These are phyloP conservation scores for Lepilemur ruficaudatus DNA, from an alignment of 2,797 vertebrate genomes.

Conservation along the genomic window DNA sequence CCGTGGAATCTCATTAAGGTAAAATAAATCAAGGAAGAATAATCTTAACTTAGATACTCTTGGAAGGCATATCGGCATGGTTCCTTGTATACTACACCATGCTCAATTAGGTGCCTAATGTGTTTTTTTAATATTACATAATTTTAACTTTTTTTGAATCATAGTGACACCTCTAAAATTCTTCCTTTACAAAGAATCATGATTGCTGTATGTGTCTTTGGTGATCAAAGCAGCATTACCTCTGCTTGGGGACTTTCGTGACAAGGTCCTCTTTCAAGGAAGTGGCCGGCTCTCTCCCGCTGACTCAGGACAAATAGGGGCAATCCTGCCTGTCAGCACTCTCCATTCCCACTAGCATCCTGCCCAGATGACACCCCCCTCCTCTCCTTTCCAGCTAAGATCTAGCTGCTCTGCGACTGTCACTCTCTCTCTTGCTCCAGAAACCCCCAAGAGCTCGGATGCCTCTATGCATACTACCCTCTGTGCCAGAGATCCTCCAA, in stretches of 20 bases:
- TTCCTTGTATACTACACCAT: background rate
- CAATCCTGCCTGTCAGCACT: background rate
- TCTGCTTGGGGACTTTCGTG: background rate
- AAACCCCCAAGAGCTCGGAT: background rate
- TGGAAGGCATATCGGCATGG: background rate
- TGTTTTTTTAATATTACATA: background rate
- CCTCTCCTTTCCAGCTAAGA: background rate
- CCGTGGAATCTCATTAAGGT: slow-evolving; percentile 25
- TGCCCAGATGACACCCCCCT: background rate
- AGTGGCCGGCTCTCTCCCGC: background rate
- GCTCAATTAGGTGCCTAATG: slow-evolving; percentile 7
- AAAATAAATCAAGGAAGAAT: slow-evolving; percentile 47
- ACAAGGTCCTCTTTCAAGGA: background rate
- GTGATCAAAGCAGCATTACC: background rate
- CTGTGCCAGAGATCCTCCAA: background rate
- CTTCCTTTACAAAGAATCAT: slow-evolving; percentile 12
- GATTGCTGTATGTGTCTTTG: background rate
- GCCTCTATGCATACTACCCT: background rate
- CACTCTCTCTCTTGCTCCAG: background rate
- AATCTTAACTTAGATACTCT: slow-evolving; percentile 36
- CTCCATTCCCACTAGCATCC: background rate
- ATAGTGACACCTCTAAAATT: background rate
- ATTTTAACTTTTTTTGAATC: background rate
- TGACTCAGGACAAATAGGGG: background rate
- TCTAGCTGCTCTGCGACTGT: background rate